phyloP scores from a whole-genome alignment of 2,888 invertebrate species.

The Tachina fera region DNA sequence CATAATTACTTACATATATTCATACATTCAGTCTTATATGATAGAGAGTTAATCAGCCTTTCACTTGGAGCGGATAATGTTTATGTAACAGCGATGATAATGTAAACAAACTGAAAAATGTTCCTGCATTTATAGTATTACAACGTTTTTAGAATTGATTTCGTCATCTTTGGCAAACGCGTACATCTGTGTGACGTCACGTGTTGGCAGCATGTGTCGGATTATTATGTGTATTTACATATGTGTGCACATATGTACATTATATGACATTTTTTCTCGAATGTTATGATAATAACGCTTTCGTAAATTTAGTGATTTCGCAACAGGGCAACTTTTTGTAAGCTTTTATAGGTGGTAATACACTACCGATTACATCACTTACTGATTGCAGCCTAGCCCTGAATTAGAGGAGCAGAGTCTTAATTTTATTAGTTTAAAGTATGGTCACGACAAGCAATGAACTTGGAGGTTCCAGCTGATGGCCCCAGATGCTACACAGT shows the following conservation, averaged over 20 bases:
- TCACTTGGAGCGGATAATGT: slow-evolving; percentile 16
- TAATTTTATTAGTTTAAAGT: no score
- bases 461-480: no score
- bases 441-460: no score
- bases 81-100: slow-evolving; percentile 27
- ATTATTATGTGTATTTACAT: neutral
- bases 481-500: no score
- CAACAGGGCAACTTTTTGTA: neutral
- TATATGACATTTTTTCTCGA: slow-evolving; percentile 16
- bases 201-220: slow-evolving; percentile 58
- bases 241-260: neutral
- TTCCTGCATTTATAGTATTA: slow-evolving; percentile 5
- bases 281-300: neutral
- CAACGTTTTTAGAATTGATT: slow-evolving; percentile 37
- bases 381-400: no score
- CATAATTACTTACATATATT: neutral
- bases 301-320: neutral
- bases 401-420: no score
- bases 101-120: slow-evolving; percentile 11
- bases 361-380: no score
- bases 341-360: neutral
- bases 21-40: neutral
- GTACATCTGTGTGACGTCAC: slow-evolving; percentile 57
- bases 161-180: slow-evolving; percentile 45
- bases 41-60: slow-evolving; percentile 43